Base-by-base conservation (phyloP, 2,113 vertebrate genomes). In the Rhinoderma darwinii region DNA sequence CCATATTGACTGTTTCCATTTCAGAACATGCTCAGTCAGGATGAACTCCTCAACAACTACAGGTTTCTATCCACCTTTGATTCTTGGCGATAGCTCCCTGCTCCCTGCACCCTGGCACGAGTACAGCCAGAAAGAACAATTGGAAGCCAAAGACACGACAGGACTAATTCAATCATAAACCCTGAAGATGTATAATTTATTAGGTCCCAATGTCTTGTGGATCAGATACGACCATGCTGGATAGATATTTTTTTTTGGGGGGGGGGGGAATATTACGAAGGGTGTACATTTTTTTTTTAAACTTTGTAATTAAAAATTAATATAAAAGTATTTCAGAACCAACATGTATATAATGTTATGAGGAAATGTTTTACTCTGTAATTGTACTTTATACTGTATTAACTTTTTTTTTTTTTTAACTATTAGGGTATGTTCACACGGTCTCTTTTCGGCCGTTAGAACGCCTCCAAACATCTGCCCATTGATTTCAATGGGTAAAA, bases 1-100 rank as follows among this genome's bases (percentile, higher is more conserved):
- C 43, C n/a, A 30, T 51, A 11, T 25, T 68, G 51, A 50, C 41
- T 83, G 3, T 70, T 43, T 86, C 91, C 85, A 89, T 96, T 96
- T 39, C 95, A 98, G 97, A 96, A 94, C 0, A 94, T 97, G 93
- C 91, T 98, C 86, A 95, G 94, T 90, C 94, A 93, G 87, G 96
- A 97, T 77, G 94, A 97, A 91, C 90, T 94, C 88, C 92, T 94
- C 91, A 96, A 94, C 4, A 95, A 97, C 91, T 92, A 92, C 90
- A 91, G 90, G 88, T 93, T 93, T 88, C 90, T 95, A 88, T 90
- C 93, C 0, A 89, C 91, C 22, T 91, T 90, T 84, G 94, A 94
- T 44, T 91, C 92, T 76, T 92, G 89, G 91, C 91, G 90, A 90
- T 94, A 91, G 50, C 84, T 5, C 27, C 51, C 59, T 5, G 50